These are phyloP conservation scores for Aporrectodea caliginosa DNA, from an alignment of 1,140 invertebrate genomes.

Conservation along the genomic window DNA sequence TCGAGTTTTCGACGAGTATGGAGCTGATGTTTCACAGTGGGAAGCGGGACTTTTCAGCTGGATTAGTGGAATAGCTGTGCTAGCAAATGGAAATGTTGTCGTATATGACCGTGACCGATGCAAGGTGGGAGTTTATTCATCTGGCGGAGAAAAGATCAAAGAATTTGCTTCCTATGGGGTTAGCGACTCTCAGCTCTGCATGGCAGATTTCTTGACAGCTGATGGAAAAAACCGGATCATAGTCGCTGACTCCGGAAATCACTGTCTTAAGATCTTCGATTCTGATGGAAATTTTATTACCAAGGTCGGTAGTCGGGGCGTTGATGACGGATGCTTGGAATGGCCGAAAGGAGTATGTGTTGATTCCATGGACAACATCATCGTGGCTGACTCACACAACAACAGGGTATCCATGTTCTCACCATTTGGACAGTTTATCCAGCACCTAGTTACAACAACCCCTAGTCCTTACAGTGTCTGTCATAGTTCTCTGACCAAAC, in stretches of 20 bases:
- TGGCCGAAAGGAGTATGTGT: constrained; percentile 86
- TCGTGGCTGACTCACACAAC: constrained; percentile 87
- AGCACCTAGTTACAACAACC: constrained; percentile 36
- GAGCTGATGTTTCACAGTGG: constrained; percentile 13
- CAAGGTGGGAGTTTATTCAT: constrained; percentile 1
- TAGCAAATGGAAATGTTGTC: constrained; percentile 4
- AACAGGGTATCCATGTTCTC: constrained; percentile 61
- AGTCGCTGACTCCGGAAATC: constrained; percentile 44
- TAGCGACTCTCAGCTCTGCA: constrained; percentile 26
- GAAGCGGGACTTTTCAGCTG: constrained; percentile 19
- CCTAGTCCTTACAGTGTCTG: constrained; percentile 21
- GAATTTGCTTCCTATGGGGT: constrained; percentile 29
- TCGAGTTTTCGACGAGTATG: constrained; percentile 11
- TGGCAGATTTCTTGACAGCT: constrained; percentile 31
- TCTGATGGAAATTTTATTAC: constrained; percentile 40
- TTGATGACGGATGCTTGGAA: constrained; percentile 70
- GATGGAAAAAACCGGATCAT: constrained; percentile 35
- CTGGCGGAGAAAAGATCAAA: neutral
- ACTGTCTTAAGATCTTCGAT: constrained; percentile 41
- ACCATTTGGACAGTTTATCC: constrained; percentile 36
- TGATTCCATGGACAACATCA: constrained; percentile 72
- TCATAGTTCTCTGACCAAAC: neutral
- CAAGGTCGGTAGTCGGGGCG: constrained; percentile 65
- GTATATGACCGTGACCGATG: constrained; percentile 21
- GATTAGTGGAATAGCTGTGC: constrained; percentile 21